Percentiles rank a stretch among this genome's conserved stretches.
These are phyloP conservation scores for Scolopax rusticola DNA, from an alignment of 2,797 vertebrate species.

Conservation along the genomic window DNA sequence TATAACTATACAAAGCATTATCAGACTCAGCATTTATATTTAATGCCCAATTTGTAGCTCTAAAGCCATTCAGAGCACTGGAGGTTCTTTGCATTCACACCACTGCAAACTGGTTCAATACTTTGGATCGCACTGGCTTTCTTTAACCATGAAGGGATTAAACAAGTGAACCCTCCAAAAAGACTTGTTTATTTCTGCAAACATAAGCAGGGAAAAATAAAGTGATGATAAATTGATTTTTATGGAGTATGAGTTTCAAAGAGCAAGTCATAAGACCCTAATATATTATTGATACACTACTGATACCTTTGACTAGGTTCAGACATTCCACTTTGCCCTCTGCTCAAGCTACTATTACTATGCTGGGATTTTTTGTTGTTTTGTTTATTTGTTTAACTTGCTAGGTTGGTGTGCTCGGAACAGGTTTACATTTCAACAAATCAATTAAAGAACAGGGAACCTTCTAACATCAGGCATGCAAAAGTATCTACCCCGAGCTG, in stretches of 20 bases:
- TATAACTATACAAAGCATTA: not conserved
- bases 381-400: not conserved
- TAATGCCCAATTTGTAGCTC: not conserved
- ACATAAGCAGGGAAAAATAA: not conserved
- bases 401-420: not conserved
- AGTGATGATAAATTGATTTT: not conserved
- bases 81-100: not conserved
- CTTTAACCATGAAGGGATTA: not conserved
- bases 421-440: not conserved
- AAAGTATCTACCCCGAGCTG: not conserved
- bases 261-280: not conserved
- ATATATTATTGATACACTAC: not conserved
- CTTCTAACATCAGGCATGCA: not conserved
- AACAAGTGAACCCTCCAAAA: not conserved
- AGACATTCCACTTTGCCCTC: not conserved
- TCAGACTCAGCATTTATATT: not conserved
- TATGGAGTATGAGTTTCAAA: not conserved
- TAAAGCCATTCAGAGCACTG: not conserved
- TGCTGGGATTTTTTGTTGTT: accelerated
- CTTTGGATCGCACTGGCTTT: not conserved
- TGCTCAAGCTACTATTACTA: not conserved
- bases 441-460: not conserved
- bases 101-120: not conserved
- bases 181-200: not conserved
- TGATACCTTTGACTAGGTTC: not conserved